Evolutionary conservation across 2,888 invertebrate genomes (phyloP), one percentile per base, ranked within the genome.

Genomic region (Oscheius sp.): DNA sequence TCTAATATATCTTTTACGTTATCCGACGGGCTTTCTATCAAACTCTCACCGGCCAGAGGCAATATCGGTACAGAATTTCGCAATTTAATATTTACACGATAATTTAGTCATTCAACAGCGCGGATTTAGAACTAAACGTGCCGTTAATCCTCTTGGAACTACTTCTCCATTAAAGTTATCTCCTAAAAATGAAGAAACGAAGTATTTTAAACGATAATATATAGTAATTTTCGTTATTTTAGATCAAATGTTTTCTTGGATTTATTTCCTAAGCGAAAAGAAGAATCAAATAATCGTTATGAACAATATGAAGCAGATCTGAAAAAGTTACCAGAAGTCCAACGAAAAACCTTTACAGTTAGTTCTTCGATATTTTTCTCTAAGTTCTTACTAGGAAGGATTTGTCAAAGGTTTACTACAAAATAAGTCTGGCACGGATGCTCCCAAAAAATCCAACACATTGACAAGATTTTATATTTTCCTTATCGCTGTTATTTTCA

Each of bases 321-420:
- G 61, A 85, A 82, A 58, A 83, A 82, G 52, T 63, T 86, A 9
- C 82, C 85, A 7, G 85, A 84, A 41, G 56, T 70, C n/a, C 81
- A 86, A 66, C 81, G 82, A 29, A 78, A 80, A 73, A 77, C 81
- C 0, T 86, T 77, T 68, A 82, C 81, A 41, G 83, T 83, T 25
- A 63, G 76, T 61, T 41, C 27, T 35, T 29, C 29, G 29, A 29
- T n/a, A 70, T 18, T 23, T 58, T 58, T 16, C n/a, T n/a, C n/a
- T n/a, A 49, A 25, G 21, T n/a, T n/a, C 7, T 35, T 3, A 53
- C 23, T 55, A 81, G 79, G 84, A 85, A 29, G 85, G 84, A 3
- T 85, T 81, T 72, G 77, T 84, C 7, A 84, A 85, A 72, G 85
- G 84, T 1, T 61, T 85, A 1, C 66, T 85, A 16, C 74, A 80